Conservation (phyloP, 2,888 invertebrate species). For the Deilephila elpenor region DNA sequence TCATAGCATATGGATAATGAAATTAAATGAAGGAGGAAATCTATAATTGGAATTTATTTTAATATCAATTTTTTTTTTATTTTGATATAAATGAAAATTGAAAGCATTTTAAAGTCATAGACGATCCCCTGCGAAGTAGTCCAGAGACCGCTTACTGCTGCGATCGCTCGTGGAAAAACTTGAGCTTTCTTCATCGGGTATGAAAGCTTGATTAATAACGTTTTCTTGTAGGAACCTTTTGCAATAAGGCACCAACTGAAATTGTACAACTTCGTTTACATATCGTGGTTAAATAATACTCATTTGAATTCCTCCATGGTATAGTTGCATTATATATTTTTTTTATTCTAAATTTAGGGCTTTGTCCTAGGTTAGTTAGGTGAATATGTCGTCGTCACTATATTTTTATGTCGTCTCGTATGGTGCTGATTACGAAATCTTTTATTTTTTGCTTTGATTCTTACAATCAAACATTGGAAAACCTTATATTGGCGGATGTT, state of each 20-base stretch:
- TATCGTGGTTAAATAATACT: not conserved
- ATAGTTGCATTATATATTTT: not conserved
- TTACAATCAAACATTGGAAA: too few relatives aligned
- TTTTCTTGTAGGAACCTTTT: slow-evolving; percentile 67
- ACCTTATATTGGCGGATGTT: too few relatives aligned
- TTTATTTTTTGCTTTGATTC: too few relatives aligned
- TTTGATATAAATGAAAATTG: not conserved
- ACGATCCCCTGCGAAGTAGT: not conserved
- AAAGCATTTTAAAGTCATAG: not conserved
- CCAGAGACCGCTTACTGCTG: slow-evolving; percentile 30
- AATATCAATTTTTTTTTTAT: not conserved
- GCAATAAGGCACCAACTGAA: slow-evolving; percentile 67
- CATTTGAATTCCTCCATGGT: not conserved
- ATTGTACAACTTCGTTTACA: slow-evolving; percentile 37
- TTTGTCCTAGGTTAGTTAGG: too few relatives aligned
- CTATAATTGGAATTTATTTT: too few relatives aligned
- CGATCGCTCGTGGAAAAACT: slow-evolving; percentile 36
- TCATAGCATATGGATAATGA: too few relatives aligned
- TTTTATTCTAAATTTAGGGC: too few relatives aligned
- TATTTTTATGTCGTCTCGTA: too few relatives aligned
- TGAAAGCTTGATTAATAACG: slow-evolving; percentile 56
- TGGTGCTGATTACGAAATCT: too few relatives aligned
- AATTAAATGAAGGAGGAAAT: too few relatives aligned
- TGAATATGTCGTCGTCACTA: too few relatives aligned
- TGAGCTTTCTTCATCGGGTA: slow-evolving; percentile 47